Percentiles rank a stretch among this genome's conserved stretches.
These are phyloP conservation scores for Entomyzon cyanotis DNA, from an alignment of 2,113 vertebrate species.

Conservation along the genomic window DNA sequence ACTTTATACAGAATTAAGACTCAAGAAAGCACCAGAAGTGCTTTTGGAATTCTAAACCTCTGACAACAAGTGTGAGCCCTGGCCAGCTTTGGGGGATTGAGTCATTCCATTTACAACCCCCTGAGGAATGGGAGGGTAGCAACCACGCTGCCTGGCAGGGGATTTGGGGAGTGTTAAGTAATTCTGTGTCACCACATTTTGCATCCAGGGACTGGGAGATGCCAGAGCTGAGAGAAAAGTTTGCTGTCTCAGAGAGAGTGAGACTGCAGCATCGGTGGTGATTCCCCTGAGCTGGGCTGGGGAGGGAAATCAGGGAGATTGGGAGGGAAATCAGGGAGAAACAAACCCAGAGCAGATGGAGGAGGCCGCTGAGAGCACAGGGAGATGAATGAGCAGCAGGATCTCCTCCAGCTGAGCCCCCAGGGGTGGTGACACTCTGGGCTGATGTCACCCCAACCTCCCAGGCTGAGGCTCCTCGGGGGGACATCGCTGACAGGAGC, in stretches of 20 bases:
- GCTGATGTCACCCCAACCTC: not conserved
- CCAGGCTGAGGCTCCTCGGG: not conserved
- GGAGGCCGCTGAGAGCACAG: not conserved
- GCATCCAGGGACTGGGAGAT: constrained; percentile 46
- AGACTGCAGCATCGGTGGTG: not conserved
- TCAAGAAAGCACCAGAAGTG: not conserved
- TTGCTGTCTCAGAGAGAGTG: not conserved
- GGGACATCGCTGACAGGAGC: not conserved
- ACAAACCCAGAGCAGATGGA: not conserved
- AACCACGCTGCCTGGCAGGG: constrained; percentile 59
- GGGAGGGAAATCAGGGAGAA: not conserved
- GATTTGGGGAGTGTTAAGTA: constrained; percentile 78
- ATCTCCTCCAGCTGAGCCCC: not conserved
- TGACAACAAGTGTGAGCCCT: constrained; percentile 50
- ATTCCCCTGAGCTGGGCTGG: not conserved
- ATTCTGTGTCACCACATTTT: constrained; percentile 75
- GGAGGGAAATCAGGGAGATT: not conserved
- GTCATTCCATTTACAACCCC: constrained; percentile 71
- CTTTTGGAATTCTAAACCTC: constrained; percentile 42
- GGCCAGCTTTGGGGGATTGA: constrained; percentile 63
- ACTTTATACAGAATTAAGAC: not conserved
- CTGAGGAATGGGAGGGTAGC: constrained; percentile 71
- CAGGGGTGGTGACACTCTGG: not conserved
- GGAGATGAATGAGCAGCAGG: not conserved
- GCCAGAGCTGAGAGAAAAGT: not conserved